Conservation (phyloP, 2,113 vertebrate species). For the Pomatostomus ruficeps region DNA sequence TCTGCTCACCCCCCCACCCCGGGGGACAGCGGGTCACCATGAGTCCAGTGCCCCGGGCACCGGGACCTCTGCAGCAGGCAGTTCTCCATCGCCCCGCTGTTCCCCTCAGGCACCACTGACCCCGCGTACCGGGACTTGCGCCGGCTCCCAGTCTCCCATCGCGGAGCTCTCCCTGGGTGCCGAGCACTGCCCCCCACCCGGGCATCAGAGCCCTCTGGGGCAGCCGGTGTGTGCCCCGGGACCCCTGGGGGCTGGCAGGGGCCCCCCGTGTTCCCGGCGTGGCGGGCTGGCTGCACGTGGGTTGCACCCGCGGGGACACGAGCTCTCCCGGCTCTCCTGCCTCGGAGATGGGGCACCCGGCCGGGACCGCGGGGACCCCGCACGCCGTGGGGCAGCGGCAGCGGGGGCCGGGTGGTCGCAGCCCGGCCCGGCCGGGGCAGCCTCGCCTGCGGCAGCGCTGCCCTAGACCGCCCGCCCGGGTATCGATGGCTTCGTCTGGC, state of each 20-base stretch:
- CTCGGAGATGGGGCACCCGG: not conserved
- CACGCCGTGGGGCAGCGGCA: not conserved
- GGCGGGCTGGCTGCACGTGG: not conserved
- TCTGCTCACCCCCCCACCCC: not conserved
- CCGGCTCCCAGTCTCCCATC: not conserved
- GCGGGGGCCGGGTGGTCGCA: not conserved
- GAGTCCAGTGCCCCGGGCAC: not conserved
- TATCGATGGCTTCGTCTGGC: not conserved
- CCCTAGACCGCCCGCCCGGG: not conserved
- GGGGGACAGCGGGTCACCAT: fast-evolving
- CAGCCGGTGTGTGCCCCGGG: too few relatives aligned
- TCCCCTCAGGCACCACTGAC: not conserved
- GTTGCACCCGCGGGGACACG: not conserved
- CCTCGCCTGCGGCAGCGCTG: not conserved
- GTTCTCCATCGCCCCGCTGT: not conserved
- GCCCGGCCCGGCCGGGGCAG: not conserved
- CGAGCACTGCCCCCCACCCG: not conserved
- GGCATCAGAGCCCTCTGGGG: not conserved
- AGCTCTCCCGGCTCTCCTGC: not conserved
- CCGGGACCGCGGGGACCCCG: not conserved
- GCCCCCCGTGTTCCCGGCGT: not conserved
- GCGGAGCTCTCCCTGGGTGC: not conserved
- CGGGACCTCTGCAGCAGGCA: not conserved
- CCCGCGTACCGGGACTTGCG: too few relatives aligned
- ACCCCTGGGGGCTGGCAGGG: not conserved